Base-by-base conservation (phyloP, 2,113 vertebrate species). In the Corvus cornix region DNA sequence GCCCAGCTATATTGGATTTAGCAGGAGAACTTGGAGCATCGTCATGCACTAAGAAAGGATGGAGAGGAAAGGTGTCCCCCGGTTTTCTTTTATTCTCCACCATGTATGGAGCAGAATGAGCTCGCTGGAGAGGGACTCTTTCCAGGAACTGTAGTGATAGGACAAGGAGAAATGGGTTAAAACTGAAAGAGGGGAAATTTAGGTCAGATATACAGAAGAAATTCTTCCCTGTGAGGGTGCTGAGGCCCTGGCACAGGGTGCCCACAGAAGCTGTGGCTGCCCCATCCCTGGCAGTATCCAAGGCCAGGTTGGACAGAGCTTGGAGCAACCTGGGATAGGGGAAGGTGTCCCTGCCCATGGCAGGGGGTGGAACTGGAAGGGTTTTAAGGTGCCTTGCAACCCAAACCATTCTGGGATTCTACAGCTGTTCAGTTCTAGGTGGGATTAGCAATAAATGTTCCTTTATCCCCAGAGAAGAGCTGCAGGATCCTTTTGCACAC, bases 301-400 rank as follows among this genome's bases (percentile, higher is more conserved):
- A 56, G 48, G 26, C 10, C 63, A 69, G 48, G 15, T 0, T 69
- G 70, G 33, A 67, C 0, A 0, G 23, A 10, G 30, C 0, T 53
- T 76, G 70, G 31, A 55, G 12, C 17, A 27, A 0, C 6, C 14
- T 49, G 87, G 22, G 12, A 4, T 0, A 4, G 41, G 49, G 41
- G 55, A 11, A 83, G 2, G 6, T 28, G 48, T 43, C 55, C 21
- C 48, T 69, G 41, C 10, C 26, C 39, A 16, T 16, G 39, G 7
- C 33, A 30, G 49, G 16, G 24, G 13, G 7, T 1, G 26, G 60
- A 30, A 79, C 16, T 24, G 21, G 16, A 35, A 7, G 20, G 8
- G 7, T 17, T 55, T 55, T 24, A 31, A 66, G 20, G 20, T 46
- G 7, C 49, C 19, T 31, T 37, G 6, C 26, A 46, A 24, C 20